These are phyloP conservation scores for Leptestheria dahalacensis DNA, from an alignment of 1,140 invertebrate genomes.

Conservation along the genomic window DNA sequence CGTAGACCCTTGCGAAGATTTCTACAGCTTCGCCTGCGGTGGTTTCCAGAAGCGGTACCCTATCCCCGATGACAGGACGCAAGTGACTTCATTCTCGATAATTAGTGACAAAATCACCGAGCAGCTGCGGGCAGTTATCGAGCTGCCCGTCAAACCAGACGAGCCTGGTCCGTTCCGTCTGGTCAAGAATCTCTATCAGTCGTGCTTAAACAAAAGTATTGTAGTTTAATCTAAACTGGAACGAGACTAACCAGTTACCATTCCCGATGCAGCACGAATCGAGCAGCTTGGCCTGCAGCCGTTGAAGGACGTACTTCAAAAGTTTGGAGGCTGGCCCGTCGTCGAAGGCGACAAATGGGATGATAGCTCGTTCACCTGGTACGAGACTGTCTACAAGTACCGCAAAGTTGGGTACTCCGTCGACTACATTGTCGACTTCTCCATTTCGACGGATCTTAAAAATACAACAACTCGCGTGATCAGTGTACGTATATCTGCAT, in stretches of 20 bases:
- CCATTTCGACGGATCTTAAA: slow-evolving; percentile 74
- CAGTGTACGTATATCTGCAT: slow-evolving; percentile 45
- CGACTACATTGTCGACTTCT: slow-evolving; percentile 85
- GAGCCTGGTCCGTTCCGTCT: slow-evolving; percentile 53
- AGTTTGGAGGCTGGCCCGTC: slow-evolving; percentile 82
- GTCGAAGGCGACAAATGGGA: slow-evolving; percentile 62
- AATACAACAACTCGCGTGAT: slow-evolving; percentile 71
- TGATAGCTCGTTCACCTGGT: slow-evolving; percentile 55
- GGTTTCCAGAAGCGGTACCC: slow-evolving; percentile 40
- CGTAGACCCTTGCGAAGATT: slow-evolving; percentile 74
- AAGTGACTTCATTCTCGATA: slow-evolving; percentile 60
- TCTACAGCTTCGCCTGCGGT: slow-evolving; percentile 79
- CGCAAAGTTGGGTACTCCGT: slow-evolving; percentile 62
- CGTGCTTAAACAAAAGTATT: slow-evolving; percentile 80
- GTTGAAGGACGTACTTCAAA: slow-evolving; percentile 47
- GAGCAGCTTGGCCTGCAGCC: slow-evolving; percentile 54
- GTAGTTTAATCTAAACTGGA: slow-evolving; percentile 15
- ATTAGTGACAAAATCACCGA: slow-evolving; percentile 63
- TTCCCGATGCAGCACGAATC: slow-evolving; percentile 40
- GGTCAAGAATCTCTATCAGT: slow-evolving; percentile 58
- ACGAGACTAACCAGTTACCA: neutral
- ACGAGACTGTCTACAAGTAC: slow-evolving; percentile 63
- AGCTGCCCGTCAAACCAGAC: slow-evolving; percentile 41
- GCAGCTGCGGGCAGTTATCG: slow-evolving; percentile 55
- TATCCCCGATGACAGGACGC: slow-evolving; percentile 66